Evolutionary conservation across 1,140 invertebrate species (phyloP), one percentile per base, ranked within the genome.

Genomic region (Leptinotarsa undecemlineata): DNA sequence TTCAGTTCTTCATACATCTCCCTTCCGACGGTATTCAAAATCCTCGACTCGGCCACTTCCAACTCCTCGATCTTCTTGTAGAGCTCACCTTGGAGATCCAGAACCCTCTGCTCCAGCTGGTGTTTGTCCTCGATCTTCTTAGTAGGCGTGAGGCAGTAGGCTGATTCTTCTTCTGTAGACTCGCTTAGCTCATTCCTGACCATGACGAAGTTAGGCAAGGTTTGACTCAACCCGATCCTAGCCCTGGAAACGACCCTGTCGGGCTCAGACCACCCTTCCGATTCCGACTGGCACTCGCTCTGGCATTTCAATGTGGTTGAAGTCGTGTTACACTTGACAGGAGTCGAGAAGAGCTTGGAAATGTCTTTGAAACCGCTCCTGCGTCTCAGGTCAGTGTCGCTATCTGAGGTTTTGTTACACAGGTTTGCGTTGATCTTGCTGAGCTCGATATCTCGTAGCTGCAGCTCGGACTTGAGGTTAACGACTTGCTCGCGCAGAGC

Each of bases 211-310:
- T 47, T 42, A 14, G 77, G 73, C 15, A 75, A 47, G 14, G 75
- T 71, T 33, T 72, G 75, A 61, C 72, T 75, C 23, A 79, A 64
- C 11, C 78, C 78, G 42, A 79, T 79, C 71, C 78, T 71, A 47
- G 71, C 71, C 5, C 92, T 83, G 0, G 93, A 95, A 1, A 95
- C 93, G 72, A 89, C 90, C 73, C 93, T 88, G 80, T 96, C 94
- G 0, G 94, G 94, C 82, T 95, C 94, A 0, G 93, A 95, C 90
- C 94, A 95, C 20, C 92, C 91, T 80, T 96, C 94, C 0, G 82
- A 82, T 82, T 95, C 93, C 1, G 92, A 93, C 42, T 89, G 75
- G 4, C 47, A 71, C 13, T 81, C 80, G 62, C 76, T 77, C 42
- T 70, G 69, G 57, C 74, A 77, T 62, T 81, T 82, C 6, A 81